Conservation (phyloP, 1,140 invertebrate species). For the Xylocopa sonorina region DNA sequence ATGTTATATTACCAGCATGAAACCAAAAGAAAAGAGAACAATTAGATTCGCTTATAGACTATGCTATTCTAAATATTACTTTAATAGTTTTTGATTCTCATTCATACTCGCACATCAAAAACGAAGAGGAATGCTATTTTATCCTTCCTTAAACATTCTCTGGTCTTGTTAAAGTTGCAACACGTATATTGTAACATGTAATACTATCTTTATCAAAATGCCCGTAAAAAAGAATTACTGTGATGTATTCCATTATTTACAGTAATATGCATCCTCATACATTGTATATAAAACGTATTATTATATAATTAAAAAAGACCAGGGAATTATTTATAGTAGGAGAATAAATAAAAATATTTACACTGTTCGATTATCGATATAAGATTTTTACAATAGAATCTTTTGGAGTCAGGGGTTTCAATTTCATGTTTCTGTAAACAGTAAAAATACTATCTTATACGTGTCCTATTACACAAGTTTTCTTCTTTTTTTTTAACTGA, state of each 20-base stretch:
- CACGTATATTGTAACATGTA: constrained; percentile 8
- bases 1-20: not conserved
- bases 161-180: not conserved
- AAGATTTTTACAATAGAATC: constrained; percentile 34
- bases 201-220: constrained; percentile 30
- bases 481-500: not conserved
- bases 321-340: constrained; percentile 19
- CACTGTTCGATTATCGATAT: constrained; percentile 2
- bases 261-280: constrained; percentile 22
- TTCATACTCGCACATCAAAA: not conserved
- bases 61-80: not conserved
- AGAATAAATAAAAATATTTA: constrained; percentile 49
- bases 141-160: constrained; percentile 7
- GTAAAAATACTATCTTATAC: constrained; percentile 8
- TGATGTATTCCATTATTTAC: constrained; percentile 49
- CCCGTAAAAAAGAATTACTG: constrained; percentile 37
- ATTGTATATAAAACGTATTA: constrained; percentile 32
- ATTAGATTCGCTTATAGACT: not conserved
- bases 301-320: constrained; percentile 11
- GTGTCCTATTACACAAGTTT: not conserved
- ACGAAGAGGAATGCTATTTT: constrained; percentile 19
- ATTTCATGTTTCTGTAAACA: constrained; percentile 32
- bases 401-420: constrained; percentile 49
- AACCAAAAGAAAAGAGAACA: not conserved
- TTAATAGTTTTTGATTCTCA: not conserved